Evolutionary conservation across 2,113 vertebrate genomes (phyloP), one percentile per base, ranked within the genome.

Genomic region (Platycercus adscitus): DNA sequence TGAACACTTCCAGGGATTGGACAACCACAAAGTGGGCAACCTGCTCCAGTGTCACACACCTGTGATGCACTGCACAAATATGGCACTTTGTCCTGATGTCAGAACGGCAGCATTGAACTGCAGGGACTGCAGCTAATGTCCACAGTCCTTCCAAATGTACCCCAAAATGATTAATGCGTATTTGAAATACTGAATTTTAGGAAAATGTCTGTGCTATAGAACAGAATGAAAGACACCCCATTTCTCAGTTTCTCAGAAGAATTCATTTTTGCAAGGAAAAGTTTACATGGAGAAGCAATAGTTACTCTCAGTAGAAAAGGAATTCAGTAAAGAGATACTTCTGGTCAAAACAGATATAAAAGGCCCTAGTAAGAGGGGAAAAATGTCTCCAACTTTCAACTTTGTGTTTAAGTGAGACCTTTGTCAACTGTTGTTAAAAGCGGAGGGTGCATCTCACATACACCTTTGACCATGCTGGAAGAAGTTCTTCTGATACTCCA

Each of bases 281-380:
- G 5, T 35, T 78, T n/a, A 28, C 10, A 3, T 26, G 21, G 21
- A 64, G 25, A 86, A 84, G 14, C 26, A 89, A 43, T 17, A 1
- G 8, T 29, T 21, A 21, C 39, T 71, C 14, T 93, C 13, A 18
- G 14, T 37, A 47, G 26, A 66, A 52, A 46, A 60, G 7, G 6
- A 66, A 72, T 61, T 85, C 9, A 17, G 10, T 53, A 26, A 65
- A 76, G 10, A 58, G 23, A 58, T 69, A 3, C 7, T 35, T 25
- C 41, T 61, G n/a, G 19, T 50, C 5, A 49, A 66, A 78, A 35
- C 26, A 80, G 7, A 31, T 63, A 31, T 21, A 83, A 71, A 85
- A 88, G 21, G 17, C 2, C 0, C 76, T 1, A 0, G 11, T 63
- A 56, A 66, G 1, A 23, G 3, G 10, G n/a, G 26, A 7, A 5